Conservation (phyloP, 2,888 invertebrate species). For the Cephus pulcher region DNA sequence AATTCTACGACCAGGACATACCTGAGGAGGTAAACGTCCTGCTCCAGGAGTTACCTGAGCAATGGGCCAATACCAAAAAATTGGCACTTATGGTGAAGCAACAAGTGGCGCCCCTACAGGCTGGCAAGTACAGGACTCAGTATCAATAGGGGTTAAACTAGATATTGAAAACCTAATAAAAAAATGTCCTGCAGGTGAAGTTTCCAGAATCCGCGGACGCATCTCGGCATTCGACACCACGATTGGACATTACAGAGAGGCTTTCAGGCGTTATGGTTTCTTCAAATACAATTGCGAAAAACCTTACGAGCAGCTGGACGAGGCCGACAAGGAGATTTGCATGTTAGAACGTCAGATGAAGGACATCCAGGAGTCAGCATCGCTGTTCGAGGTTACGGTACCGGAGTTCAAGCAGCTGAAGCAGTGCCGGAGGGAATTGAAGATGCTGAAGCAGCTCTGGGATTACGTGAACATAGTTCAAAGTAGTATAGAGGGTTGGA, state of each 20-base stretch:
- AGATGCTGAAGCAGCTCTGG: slow-evolving; percentile 94
- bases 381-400: slow-evolving; percentile 93
- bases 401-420: slow-evolving; percentile 94
- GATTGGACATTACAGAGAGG: slow-evolving; percentile 87
- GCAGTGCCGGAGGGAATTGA: slow-evolving; percentile 91
- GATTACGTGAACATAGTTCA: slow-evolving; percentile 92
- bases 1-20: slow-evolving; percentile 96
- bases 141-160: background rate
- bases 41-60: slow-evolving; percentile 92
- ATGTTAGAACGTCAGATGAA: slow-evolving; percentile 88
- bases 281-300: slow-evolving; percentile 80
- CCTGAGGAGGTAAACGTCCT: slow-evolving; percentile 95
- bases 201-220: slow-evolving; percentile 88
- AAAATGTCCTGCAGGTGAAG: slow-evolving; percentile 72
- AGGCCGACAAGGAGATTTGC: slow-evolving; percentile 82
- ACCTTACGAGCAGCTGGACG: slow-evolving; percentile 82
- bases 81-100: slow-evolving; percentile 91
- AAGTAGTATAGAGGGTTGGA: slow-evolving; percentile 96
- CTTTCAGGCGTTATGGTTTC: slow-evolving; percentile 83
- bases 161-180: background rate
- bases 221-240: slow-evolving; percentile 87
- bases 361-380: slow-evolving; percentile 88
- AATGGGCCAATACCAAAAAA: slow-evolving; percentile 96
- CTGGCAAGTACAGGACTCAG: slow-evolving; percentile 64
- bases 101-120: slow-evolving; percentile 94